Base-by-base conservation (phyloP, 2,113 vertebrate genomes). In the Oncorhynchus tshawytscha region DNA sequence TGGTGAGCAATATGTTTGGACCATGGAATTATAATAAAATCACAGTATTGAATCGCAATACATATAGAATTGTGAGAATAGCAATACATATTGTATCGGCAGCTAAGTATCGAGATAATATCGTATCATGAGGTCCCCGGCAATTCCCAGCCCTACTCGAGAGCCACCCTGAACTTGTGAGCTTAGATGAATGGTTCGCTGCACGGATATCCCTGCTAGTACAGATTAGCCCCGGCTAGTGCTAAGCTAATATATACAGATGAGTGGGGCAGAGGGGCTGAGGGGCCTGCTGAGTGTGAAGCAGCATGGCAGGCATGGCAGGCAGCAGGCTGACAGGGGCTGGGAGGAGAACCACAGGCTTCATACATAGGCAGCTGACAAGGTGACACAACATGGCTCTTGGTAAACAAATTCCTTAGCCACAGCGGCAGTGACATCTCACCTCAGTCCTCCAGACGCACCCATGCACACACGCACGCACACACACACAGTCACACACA, bases 331-430 rank as follows among this genome's bases (percentile, higher is more conserved):
- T 25, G 74, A 54, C 31, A 75, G 86, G 71, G 78, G 62, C 74
- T 62, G 75, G 72, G 74, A 85, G 48, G 72, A 85, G 57, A 71
- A 80, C 76, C 76, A 73, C 57, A 74, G 76, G 69, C 62, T 48
- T 60, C 67, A 72, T 49, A 71, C 16, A 51, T 20, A 65, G 71
- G 75, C 45, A 24, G 75, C 54, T 70, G 64, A 48, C 77, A 80
- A 54, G 77, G 66, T 74, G 81, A 87, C 64, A 72, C 6, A 45
- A n/a, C 8, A 3, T 73, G 67, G 70, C 34, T 74, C 68, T 64
- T 78, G 79, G 80, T 81, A 83, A 77, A 84, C 79, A 86, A 79
- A 83, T 69, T 68, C 34, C 75, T 29, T 49, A 48, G 34, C 27
- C 74, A 51, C 39, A 62, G 16, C 62, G 24, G 51, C 67, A 65